Conservation (phyloP, 2,113 vertebrate genomes). For the Lophura nycthemera region DNA sequence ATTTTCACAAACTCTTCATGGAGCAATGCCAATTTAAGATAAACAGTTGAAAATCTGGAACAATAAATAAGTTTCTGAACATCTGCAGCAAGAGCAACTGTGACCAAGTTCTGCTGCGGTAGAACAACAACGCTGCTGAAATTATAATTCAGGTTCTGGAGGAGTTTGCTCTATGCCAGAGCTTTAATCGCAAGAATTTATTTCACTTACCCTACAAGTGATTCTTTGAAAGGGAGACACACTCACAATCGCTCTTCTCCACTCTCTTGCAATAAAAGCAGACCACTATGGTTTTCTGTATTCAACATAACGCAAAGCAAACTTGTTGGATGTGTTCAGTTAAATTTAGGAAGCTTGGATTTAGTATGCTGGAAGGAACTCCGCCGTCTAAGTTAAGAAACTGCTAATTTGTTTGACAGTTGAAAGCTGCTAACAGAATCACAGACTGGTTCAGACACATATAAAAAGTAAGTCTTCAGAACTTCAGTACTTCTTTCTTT, state of each 20-base stretch:
- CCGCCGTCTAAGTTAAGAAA: not conserved
- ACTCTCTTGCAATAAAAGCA: not conserved
- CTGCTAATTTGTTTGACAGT: not conserved
- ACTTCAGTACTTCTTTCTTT: not conserved
- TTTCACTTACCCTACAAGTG: not conserved
- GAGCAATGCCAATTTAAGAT: not conserved
- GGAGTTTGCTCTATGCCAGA: not conserved
- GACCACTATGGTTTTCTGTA: not conserved
- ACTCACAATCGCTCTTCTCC: not conserved
- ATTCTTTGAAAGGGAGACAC: not conserved
- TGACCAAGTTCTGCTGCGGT: not conserved
- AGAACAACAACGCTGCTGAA: not conserved
- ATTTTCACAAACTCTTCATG: not conserved
- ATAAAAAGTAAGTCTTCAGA: not conserved
- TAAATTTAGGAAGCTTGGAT: not conserved
- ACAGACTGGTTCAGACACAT: not conserved
- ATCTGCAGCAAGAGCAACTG: not conserved
- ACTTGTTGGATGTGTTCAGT: not conserved
- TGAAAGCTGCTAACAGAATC: not conserved
- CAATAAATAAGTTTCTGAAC: not conserved
- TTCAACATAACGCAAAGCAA: not conserved
- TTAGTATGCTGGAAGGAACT: not conserved
- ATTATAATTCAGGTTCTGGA: not conserved
- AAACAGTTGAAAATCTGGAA: not conserved
- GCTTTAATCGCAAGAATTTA: not conserved